Evolutionary conservation across 2,888 invertebrate species (phyloP).

Genomic region (Diloba caeruleocephala): DNA sequence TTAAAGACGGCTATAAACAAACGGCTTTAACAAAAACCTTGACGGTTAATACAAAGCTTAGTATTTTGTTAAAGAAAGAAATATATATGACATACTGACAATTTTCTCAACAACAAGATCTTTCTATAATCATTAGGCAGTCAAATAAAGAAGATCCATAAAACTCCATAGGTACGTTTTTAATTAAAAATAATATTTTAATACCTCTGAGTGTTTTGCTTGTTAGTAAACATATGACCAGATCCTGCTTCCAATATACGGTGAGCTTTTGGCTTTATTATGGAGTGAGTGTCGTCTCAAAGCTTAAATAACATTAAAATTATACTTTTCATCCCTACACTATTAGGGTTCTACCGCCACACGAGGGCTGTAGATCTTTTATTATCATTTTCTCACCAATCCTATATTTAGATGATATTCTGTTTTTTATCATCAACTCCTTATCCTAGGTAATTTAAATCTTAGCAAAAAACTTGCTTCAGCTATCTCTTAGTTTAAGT

Average conservation of each 20-base stretch:
- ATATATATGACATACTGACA: no score
- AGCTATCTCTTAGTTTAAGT: conserved; percentile 11
- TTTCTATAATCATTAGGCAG: no score
- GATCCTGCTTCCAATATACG: neutral
- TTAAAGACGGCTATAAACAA: neutral
- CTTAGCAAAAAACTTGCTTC: neutral
- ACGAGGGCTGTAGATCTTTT: neutral
- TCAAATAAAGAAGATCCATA: no score
- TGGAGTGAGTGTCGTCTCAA: neutral
- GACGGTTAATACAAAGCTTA: no score
- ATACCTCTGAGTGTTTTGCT: no score
- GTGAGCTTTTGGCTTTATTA: neutral
- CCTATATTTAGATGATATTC: neutral
- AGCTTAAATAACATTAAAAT: neutral
- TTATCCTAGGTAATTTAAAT: neutral
- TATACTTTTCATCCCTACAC: neutral
- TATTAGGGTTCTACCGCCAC: neutral
- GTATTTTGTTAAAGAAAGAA: no score
- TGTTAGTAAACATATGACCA: neutral
- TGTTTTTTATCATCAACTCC: neutral
- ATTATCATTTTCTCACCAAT: neutral
- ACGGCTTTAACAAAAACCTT: no score
- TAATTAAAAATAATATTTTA: no score
- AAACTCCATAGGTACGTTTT: no score
- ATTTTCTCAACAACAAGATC: no score